Percentiles rank a stretch among this genome's conserved stretches.
Conservation (phyloP, 2,113 vertebrate genomes). For the Rhipidura dahli region DNA sequence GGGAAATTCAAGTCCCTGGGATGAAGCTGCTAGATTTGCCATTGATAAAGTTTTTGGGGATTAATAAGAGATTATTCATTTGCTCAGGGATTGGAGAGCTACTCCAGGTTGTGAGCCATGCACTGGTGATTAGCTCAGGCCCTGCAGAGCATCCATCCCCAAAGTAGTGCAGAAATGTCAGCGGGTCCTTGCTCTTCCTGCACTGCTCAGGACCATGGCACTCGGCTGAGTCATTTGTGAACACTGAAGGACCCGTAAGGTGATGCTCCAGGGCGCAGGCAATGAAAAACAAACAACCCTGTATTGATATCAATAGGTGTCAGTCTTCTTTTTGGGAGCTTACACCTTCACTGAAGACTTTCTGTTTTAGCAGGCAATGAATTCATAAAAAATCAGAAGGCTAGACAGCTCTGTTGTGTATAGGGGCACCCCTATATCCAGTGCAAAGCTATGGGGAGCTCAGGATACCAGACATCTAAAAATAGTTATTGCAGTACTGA, state of each 20-base stretch:
- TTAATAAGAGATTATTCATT: fast-evolving
- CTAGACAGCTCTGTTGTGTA: neutral
- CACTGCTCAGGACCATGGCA: fast-evolving
- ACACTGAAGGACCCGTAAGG: fast-evolving
- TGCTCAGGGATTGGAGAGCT: neutral
- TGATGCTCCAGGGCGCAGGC: neutral
- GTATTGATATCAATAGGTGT: neutral
- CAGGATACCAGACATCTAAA: neutral
- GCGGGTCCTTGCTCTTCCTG: neutral
- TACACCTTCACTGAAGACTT: neutral
- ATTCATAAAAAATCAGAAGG: neutral
- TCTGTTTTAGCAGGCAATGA: neutral
- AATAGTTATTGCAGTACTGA: neutral
- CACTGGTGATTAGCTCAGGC: fast-evolving
- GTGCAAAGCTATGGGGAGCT: neutral
- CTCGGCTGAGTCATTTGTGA: neutral
- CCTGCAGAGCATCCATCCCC: neutral
- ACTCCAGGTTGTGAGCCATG: neutral
- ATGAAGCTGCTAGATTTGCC: neutral
- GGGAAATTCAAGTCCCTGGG: neutral
- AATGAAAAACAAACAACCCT: neutral
- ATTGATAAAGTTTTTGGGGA: neutral
- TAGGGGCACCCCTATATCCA: too few species aligned
- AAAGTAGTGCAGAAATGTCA: neutral
- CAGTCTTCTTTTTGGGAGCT: neutral